phyloP scores from a whole-genome alignment of 2,797 vertebrate genomes.

The Monodelphis domestica region DNA sequence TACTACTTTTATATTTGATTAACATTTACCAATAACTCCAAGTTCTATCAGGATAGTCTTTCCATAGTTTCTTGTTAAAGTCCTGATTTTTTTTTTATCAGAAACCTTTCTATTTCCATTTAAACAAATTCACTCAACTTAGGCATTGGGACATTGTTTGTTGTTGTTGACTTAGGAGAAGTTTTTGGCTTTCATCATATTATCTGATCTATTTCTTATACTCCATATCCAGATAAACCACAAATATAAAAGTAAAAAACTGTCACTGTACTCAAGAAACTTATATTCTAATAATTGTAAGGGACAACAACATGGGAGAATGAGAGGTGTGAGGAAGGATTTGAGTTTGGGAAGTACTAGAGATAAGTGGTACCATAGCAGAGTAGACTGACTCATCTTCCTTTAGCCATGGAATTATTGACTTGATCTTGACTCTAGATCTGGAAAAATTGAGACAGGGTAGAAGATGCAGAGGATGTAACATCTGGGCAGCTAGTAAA shows the following conservation, averaged over 20 bases:
- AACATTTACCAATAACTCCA: background rate
- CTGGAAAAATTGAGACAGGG: background rate
- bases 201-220: background rate
- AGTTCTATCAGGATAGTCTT: background rate
- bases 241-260: background rate
- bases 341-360: background rate
- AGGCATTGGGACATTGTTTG: background rate
- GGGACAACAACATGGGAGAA: background rate
- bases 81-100: background rate
- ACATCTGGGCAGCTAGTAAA: background rate
- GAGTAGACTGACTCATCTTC: background rate
- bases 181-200: background rate
- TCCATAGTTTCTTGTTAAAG: background rate
- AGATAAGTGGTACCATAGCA: background rate
- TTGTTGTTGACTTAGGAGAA: background rate
- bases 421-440: background rate
- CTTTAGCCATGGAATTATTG: background rate
- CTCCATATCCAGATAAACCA: background rate
- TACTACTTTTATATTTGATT: background rate
- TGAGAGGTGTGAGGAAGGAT: fast-evolving
- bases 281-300: background rate
- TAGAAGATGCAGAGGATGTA: background rate
- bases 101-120: background rate
- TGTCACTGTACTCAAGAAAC: background rate
- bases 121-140: background rate